Evolutionary conservation across 2,797 vertebrate genomes (phyloP).

Genomic region (Melanotaenia parkinsoni): DNA sequence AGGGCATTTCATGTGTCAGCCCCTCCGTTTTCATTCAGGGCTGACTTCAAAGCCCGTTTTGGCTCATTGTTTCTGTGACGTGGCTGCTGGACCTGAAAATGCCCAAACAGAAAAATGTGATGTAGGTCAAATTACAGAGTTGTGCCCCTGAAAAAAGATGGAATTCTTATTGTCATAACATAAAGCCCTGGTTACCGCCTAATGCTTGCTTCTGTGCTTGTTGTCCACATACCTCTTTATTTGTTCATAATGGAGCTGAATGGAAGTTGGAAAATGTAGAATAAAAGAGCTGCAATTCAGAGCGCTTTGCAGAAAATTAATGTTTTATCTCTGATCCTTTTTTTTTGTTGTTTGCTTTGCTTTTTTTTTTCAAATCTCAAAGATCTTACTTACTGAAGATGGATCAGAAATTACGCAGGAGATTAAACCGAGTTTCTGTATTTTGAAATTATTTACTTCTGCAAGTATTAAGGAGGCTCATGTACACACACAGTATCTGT

Average conservation of each 20-base stretch:
- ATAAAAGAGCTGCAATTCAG: conserved; percentile 44
- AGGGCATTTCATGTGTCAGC: conserved; percentile 89
- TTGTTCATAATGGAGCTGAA: conserved; percentile 46
- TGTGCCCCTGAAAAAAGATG: conserved; percentile 83
- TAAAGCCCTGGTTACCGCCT: conserved; percentile 88
- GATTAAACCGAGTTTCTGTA: conserved; percentile 9
- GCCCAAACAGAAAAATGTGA: conserved; percentile 93
- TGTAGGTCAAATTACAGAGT: conserved; percentile 95
- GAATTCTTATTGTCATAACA: conserved; percentile 88
- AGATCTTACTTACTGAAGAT: conserved; percentile 40
- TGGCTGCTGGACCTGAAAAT: conserved; percentile 93
- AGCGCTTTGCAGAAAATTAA: conserved; percentile 16
- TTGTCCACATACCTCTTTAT: conserved; percentile 59
- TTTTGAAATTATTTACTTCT: conserved; percentile 45
- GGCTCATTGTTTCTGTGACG: conserved; percentile 92
- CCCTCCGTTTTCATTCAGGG: conserved; percentile 87
- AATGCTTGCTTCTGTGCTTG: conserved; percentile 54
- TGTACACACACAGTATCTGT: conserved; percentile 48
- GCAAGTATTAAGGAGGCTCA: conserved; percentile 45
- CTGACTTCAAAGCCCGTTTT: conserved; percentile 93
- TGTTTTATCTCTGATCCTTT: conserved; percentile 13
- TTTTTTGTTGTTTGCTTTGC: background rate
- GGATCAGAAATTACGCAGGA: conserved; percentile 37
- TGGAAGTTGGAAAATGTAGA: conserved; percentile 34
- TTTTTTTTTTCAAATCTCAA: conserved; percentile 34